Evolutionary conservation across 2,888 invertebrate genomes (phyloP).

Genomic region (Adelphocoris suturalis): DNA sequence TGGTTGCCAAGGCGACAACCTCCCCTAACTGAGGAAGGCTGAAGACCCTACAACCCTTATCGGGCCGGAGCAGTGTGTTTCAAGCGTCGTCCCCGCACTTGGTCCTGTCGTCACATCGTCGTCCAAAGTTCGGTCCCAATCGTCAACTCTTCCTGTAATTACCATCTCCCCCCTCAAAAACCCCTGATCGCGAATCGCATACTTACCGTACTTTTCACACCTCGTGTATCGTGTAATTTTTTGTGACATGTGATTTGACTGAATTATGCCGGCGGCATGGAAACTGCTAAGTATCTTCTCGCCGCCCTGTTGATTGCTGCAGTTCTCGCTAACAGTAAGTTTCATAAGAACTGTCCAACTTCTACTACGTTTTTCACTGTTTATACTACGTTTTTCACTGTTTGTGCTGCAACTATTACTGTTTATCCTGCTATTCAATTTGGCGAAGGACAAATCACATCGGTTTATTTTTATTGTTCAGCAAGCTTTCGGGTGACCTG

Average conservation of each 20-base stretch:
- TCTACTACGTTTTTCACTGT: background rate
- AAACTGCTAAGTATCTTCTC: slow-evolving; percentile 72
- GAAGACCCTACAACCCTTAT: slow-evolving; percentile 43
- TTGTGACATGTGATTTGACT: slow-evolving; percentile 73
- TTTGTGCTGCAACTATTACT: background rate
- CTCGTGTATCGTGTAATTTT: slow-evolving; percentile 1
- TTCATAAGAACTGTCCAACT: background rate
- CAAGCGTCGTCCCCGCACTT: slow-evolving; percentile 49
- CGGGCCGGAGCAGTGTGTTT: slow-evolving; percentile 65
- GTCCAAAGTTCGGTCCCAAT: slow-evolving; percentile 30
- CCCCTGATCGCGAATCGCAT: background rate
- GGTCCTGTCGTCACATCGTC: slow-evolving; percentile 28
- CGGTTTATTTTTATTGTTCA: no score
- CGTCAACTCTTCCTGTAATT: slow-evolving; percentile 33
- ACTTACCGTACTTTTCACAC: background rate
- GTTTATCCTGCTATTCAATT: no score
- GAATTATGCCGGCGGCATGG: slow-evolving; percentile 73
- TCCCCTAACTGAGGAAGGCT: slow-evolving; percentile 63
- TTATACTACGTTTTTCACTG: background rate
- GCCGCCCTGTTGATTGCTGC: slow-evolving; percentile 73
- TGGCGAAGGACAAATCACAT: no score
- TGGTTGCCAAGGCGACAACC: slow-evolving; percentile 72
- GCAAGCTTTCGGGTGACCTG: no score
- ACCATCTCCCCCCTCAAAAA: background rate
- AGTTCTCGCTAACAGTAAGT: slow-evolving; percentile 73